Conservation (phyloP, 2,113 vertebrate genomes). For the Theristicus caerulescens region DNA sequence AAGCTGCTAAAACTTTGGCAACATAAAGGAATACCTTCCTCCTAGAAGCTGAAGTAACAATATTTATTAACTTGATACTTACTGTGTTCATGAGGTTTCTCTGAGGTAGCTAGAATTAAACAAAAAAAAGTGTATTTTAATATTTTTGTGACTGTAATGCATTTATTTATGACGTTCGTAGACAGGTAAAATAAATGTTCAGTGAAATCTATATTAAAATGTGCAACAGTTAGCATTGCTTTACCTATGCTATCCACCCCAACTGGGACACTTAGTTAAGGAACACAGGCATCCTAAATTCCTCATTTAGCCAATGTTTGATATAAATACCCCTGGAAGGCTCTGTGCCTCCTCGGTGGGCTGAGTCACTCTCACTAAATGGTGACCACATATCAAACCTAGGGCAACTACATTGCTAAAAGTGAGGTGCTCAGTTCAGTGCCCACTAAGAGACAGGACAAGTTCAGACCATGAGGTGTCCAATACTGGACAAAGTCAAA, state of each 20-base stretch:
- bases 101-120: constrained; percentile 53
- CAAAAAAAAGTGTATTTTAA: not conserved
- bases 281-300: not conserved
- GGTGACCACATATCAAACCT: not conserved
- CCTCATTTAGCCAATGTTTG: not conserved
- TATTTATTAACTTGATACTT: not conserved
- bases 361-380: not conserved
- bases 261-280: not conserved
- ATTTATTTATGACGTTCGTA: not conserved
- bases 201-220: not conserved
- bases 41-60: not conserved
- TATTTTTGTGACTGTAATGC: not conserved
- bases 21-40: not conserved
- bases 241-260: not conserved
- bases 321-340: not conserved
- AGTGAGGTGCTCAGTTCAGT: not conserved
- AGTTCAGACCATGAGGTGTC: not conserved
- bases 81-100: constrained; percentile 51
- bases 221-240: not conserved
- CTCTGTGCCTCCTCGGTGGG: fast-evolving
- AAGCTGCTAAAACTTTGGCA: not conserved
- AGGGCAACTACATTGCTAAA: not conserved
- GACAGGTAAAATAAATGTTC: not conserved
- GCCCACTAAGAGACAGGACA: not conserved
- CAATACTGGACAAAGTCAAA: not conserved